Conservation (phyloP, 2,797 vertebrate genomes). For the Podarcis lilfordi region DNA sequence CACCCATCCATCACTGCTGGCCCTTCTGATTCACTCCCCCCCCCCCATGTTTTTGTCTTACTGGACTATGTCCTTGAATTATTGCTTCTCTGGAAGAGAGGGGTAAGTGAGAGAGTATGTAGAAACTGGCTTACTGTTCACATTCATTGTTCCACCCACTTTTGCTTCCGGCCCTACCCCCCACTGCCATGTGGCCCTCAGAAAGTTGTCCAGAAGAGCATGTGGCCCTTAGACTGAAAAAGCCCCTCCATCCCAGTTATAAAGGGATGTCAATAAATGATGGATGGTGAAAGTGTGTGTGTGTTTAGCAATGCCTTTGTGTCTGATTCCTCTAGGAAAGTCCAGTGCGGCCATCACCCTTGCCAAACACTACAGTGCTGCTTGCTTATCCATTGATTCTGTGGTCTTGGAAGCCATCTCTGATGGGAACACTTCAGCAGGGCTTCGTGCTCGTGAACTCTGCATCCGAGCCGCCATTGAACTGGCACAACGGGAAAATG, state of each 20-base stretch:
- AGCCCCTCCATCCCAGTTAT: not conserved
- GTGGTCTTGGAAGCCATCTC: conserved; percentile 83
- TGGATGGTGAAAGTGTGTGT: accelerated
- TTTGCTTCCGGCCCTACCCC: no score
- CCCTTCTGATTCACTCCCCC: no score
- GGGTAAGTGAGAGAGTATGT: no score
- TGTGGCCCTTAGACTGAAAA: not conserved
- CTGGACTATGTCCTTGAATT: no score
- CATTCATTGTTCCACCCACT: no score
- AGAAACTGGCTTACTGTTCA: no score
- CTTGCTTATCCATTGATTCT: conserved; percentile 81
- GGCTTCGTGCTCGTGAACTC: conserved; percentile 79
- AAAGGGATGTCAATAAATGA: not conserved
- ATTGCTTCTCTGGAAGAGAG: no score
- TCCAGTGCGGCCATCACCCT: conserved; percentile 75
- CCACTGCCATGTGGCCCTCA: no score
- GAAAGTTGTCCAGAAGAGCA: no score
- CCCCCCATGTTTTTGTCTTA: no score
- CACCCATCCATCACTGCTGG: no score
- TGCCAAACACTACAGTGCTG: conserved; percentile 79
- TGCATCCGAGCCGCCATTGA: conserved; percentile 76
- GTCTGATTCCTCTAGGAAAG: conserved; percentile 71
- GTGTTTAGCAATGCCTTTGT: not conserved
- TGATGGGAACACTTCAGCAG: conserved; percentile 69
- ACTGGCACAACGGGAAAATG: conserved; percentile 63